Evolutionary conservation across 2,113 vertebrate species (phyloP).

Genomic region (Indri indri): DNA sequence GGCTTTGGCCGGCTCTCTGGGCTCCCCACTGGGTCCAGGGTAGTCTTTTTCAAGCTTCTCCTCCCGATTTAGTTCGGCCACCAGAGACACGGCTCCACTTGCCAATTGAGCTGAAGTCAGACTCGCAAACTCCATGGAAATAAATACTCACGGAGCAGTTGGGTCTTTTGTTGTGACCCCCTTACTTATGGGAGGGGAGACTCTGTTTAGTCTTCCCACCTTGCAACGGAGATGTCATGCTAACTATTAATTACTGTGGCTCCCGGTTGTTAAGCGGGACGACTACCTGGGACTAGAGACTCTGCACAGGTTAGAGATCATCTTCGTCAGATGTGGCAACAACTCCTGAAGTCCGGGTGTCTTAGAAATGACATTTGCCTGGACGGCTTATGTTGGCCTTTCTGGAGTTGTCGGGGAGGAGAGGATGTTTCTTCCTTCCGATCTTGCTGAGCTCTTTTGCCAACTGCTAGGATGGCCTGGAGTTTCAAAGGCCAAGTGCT

Average conservation of each 20-base stretch:
- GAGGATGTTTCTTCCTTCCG: neutral
- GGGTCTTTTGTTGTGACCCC: neutral
- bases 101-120: neutral
- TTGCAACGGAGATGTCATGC: neutral
- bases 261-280: neutral
- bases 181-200: neutral
- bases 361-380: neutral
- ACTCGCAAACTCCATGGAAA: neutral
- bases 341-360: neutral
- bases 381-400: neutral
- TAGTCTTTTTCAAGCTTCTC: neutral
- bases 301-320: neutral
- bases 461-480: neutral
- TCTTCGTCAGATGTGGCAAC: neutral
- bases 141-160: neutral
- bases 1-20: neutral
- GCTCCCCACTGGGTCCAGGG: accelerated
- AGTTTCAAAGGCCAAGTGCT: neutral
- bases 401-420: neutral
- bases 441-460: neutral
- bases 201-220: neutral
- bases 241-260: neutral
- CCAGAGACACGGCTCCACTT: neutral
- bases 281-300: neutral
- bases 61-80: neutral